Conservation (phyloP, 2,113 vertebrate species). For the Scortum barcoo region DNA sequence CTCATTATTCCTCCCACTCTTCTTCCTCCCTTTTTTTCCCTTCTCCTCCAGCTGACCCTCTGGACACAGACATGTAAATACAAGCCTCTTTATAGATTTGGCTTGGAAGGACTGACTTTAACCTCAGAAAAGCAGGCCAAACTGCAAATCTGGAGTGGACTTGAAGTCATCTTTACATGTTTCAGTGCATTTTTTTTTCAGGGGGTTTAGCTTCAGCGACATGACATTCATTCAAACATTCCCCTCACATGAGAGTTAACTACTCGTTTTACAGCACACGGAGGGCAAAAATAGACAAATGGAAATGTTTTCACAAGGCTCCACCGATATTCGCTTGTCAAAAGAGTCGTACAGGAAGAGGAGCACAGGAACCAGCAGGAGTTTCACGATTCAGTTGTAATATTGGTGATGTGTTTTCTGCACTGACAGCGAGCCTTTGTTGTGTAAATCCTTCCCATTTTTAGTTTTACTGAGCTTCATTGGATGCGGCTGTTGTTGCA, state of each 20-base stretch:
- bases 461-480: not conserved
- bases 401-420: not conserved
- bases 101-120: slow-evolving; percentile 37
- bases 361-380: not conserved
- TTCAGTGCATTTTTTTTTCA: slow-evolving; percentile 37
- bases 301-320: not conserved
- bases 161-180: slow-evolving; percentile 16
- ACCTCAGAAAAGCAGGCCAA: slow-evolving; percentile 42
- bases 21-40: slow-evolving; percentile 31
- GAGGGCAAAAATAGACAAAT: not conserved
- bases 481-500: not conserved
- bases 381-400: not conserved
- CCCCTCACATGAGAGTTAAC: not conserved
- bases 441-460: slow-evolving; percentile 12
- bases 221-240: not conserved
- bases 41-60: slow-evolving; percentile 30
- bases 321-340: not conserved
- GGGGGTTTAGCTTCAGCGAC: not conserved
- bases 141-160: slow-evolving; percentile 2
- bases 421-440: not conserved
- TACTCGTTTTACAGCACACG: not conserved
- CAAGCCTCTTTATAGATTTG: slow-evolving; percentile 54
- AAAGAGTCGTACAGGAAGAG: not conserved
- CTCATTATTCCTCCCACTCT: slow-evolving; percentile 37
- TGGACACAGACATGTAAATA: slow-evolving; percentile 55